Conservation (phyloP, 2,888 invertebrate species). For the Drosophila putrida region DNA sequence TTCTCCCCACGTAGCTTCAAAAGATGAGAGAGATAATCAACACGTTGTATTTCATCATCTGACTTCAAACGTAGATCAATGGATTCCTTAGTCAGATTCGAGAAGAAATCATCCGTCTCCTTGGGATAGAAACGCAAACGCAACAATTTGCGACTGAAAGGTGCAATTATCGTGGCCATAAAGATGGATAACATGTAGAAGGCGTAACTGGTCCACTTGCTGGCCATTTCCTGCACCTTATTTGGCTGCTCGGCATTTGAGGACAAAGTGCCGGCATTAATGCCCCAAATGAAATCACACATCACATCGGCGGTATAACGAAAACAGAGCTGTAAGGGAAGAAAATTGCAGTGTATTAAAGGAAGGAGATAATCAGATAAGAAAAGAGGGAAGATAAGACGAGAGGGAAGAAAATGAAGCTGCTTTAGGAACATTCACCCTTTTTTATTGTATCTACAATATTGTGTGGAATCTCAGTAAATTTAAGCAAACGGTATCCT, state of each 20-base stretch:
- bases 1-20: slow-evolving; percentile 77
- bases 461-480: no score
- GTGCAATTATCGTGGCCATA: slow-evolving; percentile 65
- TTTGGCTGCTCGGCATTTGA: slow-evolving; percentile 39
- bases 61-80: slow-evolving; percentile 65
- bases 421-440: no score
- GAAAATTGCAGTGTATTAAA: not conserved
- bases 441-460: no score
- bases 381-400: not conserved
- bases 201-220: slow-evolving; percentile 60
- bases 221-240: slow-evolving; percentile 62
- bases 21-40: slow-evolving; percentile 81
- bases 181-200: slow-evolving; percentile 62
- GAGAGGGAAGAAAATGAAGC: not conserved
- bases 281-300: slow-evolving; percentile 80
- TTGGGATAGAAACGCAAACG: slow-evolving; percentile 77
- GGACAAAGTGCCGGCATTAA: slow-evolving; percentile 75
- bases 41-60: slow-evolving; percentile 52
- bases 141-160: slow-evolving; percentile 59
- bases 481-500: no score
- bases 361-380: not conserved
- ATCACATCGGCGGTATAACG: slow-evolving; percentile 79
- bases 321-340: slow-evolving; percentile 63
- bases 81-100: slow-evolving; percentile 71
- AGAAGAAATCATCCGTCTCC: slow-evolving; percentile 88